Evolutionary conservation across 2,888 invertebrate genomes (phyloP).

Genomic region (Drosophila paranaensis): DNA sequence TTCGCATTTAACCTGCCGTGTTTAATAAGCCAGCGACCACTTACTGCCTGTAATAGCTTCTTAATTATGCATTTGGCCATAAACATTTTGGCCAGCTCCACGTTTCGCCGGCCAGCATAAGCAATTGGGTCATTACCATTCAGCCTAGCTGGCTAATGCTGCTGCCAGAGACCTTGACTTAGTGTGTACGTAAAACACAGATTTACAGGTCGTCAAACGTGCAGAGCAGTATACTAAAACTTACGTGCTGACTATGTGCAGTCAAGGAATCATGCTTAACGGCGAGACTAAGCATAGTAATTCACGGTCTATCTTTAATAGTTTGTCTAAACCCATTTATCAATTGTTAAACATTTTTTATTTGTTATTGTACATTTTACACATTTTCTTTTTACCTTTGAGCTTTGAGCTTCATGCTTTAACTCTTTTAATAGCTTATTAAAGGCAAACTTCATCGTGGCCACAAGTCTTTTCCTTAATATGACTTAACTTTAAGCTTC

Average conservation of each 20-base stretch:
- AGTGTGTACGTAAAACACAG: constrained; percentile 44
- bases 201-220: constrained; percentile 54
- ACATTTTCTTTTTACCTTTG: background rate
- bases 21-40: constrained; percentile 35
- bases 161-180: constrained; percentile 38
- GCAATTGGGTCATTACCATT: constrained; percentile 72
- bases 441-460: background rate
- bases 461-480: background rate
- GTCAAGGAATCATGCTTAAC: constrained; percentile 12
- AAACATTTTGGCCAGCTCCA: constrained; percentile 54
- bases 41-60: constrained; percentile 55
- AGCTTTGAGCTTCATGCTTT: too few relatives aligned
- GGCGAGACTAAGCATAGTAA: background rate
- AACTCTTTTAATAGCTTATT: background rate
- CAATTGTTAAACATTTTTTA: background rate
- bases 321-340: background rate
- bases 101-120: constrained; percentile 40
- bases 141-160: constrained; percentile 25
- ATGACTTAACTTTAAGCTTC: background rate
- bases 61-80: constrained; percentile 71
- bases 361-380: background rate
- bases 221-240: constrained; percentile 23
- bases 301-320: constrained; percentile 6
- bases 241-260: constrained; percentile 28
- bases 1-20: constrained; percentile 3